Base-by-base conservation (phyloP, 2,888 invertebrate genomes). In the Tiphia femorata region DNA sequence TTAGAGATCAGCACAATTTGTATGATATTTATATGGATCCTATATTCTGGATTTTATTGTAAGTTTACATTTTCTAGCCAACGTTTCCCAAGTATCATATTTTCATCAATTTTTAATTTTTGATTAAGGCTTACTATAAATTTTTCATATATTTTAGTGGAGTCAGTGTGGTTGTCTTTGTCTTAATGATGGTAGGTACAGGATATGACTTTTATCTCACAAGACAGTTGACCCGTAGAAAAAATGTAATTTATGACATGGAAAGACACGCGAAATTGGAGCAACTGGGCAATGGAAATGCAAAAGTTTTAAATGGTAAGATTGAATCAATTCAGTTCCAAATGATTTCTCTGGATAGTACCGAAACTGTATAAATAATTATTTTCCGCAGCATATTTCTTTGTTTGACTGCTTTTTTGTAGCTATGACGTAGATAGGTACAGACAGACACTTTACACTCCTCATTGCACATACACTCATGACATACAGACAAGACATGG, bases 1-100 rank as follows among this genome's bases (percentile, higher is more conserved):
- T 93, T 38, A 88, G 91, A 42, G 89, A 92, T 20, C 89, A 90
- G 50, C 90, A 90, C 66, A 86, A 88, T 42, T 85, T 84, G 43
- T 93, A 90, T 77, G 84, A 87, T 47, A 87, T 92, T 71, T 87
- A 88, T 74, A 75, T 85, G n/a, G 93, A 93, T 70, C 86, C 86
- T 2, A 91, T 92, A 6, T 93, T 93, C 81, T 88, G 88, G 79
- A 86, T 89, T 49, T 81, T 93, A 44, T 82, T 90, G 93, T 93
- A 80, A 89, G 88, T 81, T 54, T 17, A 42, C 12, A n/a, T n/a
- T n/a, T n/a, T n/a, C n/a, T n/a, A n/a, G n/a, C n/a, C n/a, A n/a
- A n/a, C n/a, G n/a, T n/a, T n/a, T n/a, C n/a, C n/a, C n/a, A n/a
- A n/a, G n/a, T n/a, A n/a, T n/a, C n/a, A n/a, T n/a, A n/a, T n/a